These are phyloP conservation scores for Diarsia dahlii DNA, from an alignment of 2,888 invertebrate genomes.

Conservation along the genomic window DNA sequence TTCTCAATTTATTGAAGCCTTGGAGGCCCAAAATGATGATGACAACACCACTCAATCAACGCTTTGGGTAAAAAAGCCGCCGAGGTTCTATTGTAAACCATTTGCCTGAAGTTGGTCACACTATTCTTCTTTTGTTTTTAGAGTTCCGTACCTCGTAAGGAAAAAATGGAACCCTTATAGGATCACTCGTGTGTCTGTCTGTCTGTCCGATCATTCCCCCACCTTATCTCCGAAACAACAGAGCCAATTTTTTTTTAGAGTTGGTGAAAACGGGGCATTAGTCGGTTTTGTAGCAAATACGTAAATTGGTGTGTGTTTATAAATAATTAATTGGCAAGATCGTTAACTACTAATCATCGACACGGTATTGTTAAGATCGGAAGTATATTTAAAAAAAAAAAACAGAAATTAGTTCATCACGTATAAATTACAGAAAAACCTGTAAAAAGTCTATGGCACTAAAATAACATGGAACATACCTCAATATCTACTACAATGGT, in stretches of 20 bases:
- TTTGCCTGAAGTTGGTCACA: not conserved
- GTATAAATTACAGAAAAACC: no score
- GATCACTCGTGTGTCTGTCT: no score
- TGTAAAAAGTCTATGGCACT: no score
- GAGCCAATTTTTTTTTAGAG: no score
- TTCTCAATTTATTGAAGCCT: not conserved
- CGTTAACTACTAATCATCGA: slow-evolving; percentile 61
- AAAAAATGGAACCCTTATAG: no score
- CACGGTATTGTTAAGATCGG: slow-evolving; percentile 62
- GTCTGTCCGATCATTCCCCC: no score
- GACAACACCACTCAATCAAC: not conserved
- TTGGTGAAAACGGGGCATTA: not conserved
- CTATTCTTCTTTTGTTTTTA: not conserved
- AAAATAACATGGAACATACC: no score
- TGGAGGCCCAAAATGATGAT: not conserved
- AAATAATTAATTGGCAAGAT: slow-evolving; percentile 70
- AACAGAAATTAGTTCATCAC: no score
- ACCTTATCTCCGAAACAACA: no score
- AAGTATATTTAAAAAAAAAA: no score
- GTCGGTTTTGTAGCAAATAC: slow-evolving; percentile 35
- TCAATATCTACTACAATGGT: no score
- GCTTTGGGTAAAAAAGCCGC: not conserved
- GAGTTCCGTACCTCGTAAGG: no score
- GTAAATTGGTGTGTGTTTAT: slow-evolving; percentile 54
- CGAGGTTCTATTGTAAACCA: not conserved